phyloP scores from a whole-genome alignment of 2,797 vertebrate species.

The Neostethus bicornis region DNA sequence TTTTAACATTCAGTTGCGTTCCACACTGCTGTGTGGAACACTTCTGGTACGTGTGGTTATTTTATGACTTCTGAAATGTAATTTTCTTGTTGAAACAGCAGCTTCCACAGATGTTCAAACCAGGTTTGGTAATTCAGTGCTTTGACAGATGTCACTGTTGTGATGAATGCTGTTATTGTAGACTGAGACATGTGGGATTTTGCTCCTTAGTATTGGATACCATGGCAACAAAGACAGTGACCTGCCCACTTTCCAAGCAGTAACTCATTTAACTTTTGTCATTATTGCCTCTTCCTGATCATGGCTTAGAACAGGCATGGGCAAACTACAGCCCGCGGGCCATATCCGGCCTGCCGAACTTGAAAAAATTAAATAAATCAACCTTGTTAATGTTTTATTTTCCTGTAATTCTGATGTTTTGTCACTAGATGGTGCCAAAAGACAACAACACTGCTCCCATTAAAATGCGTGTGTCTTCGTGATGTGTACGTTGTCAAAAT shows the following conservation, averaged over 20 bases:
- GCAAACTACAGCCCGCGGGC: no score
- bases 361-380: no score
- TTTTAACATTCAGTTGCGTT: slow-evolving; percentile 17
- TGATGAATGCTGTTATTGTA: slow-evolving; percentile 47
- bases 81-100: slow-evolving; percentile 22
- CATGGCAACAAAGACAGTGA: slow-evolving; percentile 50
- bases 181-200: slow-evolving; percentile 37
- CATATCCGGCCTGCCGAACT: no score
- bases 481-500: no score
- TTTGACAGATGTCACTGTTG: slow-evolving; percentile 51
- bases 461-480: no score
- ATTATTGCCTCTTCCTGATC: slow-evolving; percentile 1
- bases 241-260: slow-evolving; percentile 34
- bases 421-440: no score
- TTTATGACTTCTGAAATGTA: slow-evolving; percentile 4
- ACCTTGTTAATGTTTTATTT: no score
- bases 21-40: not conserved
- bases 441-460: no score
- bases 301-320: slow-evolving; percentile 9
- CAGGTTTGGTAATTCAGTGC: slow-evolving; percentile 28
- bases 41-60: not conserved
- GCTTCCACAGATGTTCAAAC: slow-evolving; percentile 37
- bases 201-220: slow-evolving; percentile 44
- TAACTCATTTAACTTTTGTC: slow-evolving; percentile 28
- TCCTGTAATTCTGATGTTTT: no score